Base-by-base conservation (phyloP, 2,113 vertebrate genomes). In the Enhydra lutris region DNA sequence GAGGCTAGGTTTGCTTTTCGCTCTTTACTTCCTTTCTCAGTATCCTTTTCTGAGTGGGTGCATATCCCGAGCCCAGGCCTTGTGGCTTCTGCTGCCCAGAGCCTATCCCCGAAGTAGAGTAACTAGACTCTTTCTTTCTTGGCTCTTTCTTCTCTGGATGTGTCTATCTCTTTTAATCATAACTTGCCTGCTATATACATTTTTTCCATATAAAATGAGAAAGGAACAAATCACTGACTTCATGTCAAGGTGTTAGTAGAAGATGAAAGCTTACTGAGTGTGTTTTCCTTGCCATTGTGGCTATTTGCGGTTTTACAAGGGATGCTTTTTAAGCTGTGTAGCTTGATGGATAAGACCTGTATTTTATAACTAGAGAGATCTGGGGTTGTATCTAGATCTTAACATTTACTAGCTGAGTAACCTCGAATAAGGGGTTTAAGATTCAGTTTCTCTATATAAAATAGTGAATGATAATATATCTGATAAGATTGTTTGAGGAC, bases 341-440 rank as follows among this genome's bases (percentile, higher is more conserved):
- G n/a, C 55, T 17, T 67, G 65, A 85, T 47, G 55, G 61, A 59
- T 42, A 61, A 78, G 34, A 83, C 59, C 4, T 61, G 1, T 63
- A 24, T 82, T 94, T 96, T 14, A n/a, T 36, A 81, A 45, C 34
- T 34, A 90, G 91, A 94, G 55, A 92, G 7, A 71, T 12, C 1
- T 81, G 21, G 47, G 24, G 67, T 91, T 29, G 45, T 74, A 85
- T 80, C 14, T 88, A 73, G 34, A 36, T 59, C n/a, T 59, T 76
- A 42, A 55, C 7, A 34, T 45, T 92, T 92, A 57, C 42, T 87
- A 34, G 34, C 34, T 73, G 34, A 39, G 57, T 92, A 18, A 50
- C 82, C 26, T 83, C 91, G 21, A 97, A 42, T 93, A 95, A 94
- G 15, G n/a, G 59, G 79, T 86, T 94, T 89, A 82, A 97, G 31